Conservation (phyloP, 2,113 vertebrate genomes). For the Oreocharis arfaki region DNA sequence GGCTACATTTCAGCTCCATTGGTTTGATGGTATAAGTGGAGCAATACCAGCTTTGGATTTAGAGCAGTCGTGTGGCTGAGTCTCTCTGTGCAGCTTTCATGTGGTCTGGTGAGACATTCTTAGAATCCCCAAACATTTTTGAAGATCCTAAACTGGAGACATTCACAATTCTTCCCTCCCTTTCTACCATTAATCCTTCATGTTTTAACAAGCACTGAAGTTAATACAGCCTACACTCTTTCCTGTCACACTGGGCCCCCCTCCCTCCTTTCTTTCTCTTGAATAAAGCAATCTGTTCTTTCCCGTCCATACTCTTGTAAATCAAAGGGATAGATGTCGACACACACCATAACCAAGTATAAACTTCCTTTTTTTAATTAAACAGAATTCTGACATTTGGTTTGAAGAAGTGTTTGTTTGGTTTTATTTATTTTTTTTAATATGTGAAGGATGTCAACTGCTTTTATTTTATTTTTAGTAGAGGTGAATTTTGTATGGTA, state of each 20-base stretch:
- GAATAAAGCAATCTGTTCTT: slow-evolving; percentile 69
- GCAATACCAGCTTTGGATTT: slow-evolving; percentile 68
- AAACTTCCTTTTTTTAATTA: slow-evolving; percentile 72
- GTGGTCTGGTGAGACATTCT: slow-evolving; percentile 75
- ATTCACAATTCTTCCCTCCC: slow-evolving; percentile 70
- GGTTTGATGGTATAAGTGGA: slow-evolving; percentile 71
- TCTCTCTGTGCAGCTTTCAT: slow-evolving; percentile 71
- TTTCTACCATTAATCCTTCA: slow-evolving; percentile 74
- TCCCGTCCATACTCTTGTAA: slow-evolving; percentile 53
- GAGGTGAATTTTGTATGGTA: not conserved
- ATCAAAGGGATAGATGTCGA: slow-evolving; percentile 66
- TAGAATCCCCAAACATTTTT: slow-evolving; percentile 76
- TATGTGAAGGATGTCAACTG: slow-evolving; percentile 26
- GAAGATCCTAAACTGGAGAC: slow-evolving; percentile 78
- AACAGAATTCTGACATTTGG: slow-evolving; percentile 61
- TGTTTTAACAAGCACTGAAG: slow-evolving; percentile 75
- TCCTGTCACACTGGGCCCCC: slow-evolving; percentile 62
- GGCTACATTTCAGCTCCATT: slow-evolving; percentile 71
- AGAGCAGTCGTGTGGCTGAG: slow-evolving; percentile 73
- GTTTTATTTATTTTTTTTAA: slow-evolving; percentile 24
- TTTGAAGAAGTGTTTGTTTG: slow-evolving; percentile 55
- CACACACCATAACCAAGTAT: slow-evolving; percentile 54
- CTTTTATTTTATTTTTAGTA: slow-evolving; percentile 60
- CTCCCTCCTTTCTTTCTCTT: slow-evolving; percentile 50
- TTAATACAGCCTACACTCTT: slow-evolving; percentile 70